Conservation (phyloP, 2,888 invertebrate species). For the Beris chalybata region DNA sequence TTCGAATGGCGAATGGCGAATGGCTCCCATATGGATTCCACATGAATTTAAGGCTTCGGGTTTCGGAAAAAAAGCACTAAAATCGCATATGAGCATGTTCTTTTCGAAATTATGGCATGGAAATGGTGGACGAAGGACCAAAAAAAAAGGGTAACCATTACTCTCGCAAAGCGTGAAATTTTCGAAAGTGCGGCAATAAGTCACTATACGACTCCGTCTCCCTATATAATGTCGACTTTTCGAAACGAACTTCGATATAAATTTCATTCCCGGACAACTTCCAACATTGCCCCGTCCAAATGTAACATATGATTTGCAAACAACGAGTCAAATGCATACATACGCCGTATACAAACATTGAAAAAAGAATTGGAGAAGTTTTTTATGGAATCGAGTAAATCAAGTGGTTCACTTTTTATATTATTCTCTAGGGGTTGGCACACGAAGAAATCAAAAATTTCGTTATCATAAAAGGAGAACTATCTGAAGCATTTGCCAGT, state of each 20-base stretch:
- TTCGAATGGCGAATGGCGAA: conserved; percentile 18
- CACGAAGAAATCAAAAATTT: too few relatives aligned
- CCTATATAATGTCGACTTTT: not conserved
- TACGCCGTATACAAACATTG: not conserved
- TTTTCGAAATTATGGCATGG: too few relatives aligned
- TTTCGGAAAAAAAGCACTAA: conserved; percentile 5
- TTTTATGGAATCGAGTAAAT: not conserved
- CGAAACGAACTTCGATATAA: not conserved
- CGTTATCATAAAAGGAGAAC: too few relatives aligned
- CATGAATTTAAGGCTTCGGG: conserved; percentile 25
- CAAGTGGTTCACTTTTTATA: not conserved
- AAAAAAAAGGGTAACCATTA: not conserved
- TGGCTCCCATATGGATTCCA: conserved; percentile 22
- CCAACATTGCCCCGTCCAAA: not conserved
- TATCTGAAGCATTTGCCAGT: too few relatives aligned
- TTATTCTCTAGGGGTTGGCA: not conserved
- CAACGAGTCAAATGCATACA: not conserved
- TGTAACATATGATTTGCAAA: conserved; percentile 17
- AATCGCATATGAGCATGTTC: too few relatives aligned
- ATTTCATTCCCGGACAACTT: conserved; percentile 14
- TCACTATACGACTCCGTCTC: conserved; percentile 1
- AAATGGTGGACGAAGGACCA: too few relatives aligned
- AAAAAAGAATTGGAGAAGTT: not conserved
- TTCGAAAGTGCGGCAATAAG: conserved; percentile 10
- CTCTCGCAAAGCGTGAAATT: conserved; percentile 3